Percentiles rank a stretch among this genome's conserved stretches.
These are phyloP conservation scores for Alectura lathami DNA, from an alignment of 2,113 vertebrate species.

Conservation along the genomic window DNA sequence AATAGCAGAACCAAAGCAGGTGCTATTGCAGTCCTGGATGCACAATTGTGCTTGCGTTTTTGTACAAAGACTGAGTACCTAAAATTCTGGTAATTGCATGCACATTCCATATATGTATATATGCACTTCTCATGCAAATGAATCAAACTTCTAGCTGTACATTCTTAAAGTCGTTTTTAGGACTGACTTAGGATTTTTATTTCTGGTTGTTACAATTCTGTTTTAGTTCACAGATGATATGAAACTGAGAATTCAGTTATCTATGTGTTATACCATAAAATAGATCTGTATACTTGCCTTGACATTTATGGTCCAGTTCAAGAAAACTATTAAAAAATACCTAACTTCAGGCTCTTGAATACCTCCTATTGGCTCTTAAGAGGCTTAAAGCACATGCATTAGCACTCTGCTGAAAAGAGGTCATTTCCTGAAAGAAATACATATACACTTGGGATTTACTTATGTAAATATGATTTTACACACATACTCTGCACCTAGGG, in stretches of 20 bases:
- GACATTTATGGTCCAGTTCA: not conserved
- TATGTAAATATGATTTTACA: conserved; percentile 59
- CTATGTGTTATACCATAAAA: not conserved
- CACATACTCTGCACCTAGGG: conserved; percentile 6
- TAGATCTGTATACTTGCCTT: not conserved
- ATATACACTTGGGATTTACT: conserved; percentile 32
- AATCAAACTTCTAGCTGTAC: not conserved
- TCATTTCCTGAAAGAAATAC: conserved; percentile 63
- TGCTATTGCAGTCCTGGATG: not conserved
- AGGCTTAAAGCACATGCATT: conserved; percentile 49
- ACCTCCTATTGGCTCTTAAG: conserved; percentile 21
- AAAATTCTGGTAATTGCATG: not conserved
- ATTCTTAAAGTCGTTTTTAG: not conserved
- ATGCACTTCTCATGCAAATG: not conserved
- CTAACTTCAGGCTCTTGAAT: conserved; percentile 1
- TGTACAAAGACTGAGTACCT: not conserved
- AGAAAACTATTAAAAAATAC: not conserved
- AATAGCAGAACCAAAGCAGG: not conserved
- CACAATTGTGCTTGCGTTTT: not conserved
- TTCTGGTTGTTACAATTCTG: not conserved
- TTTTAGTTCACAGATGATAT: not conserved
- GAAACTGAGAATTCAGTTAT: not conserved
- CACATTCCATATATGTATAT: not conserved
- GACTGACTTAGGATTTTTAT: not conserved
- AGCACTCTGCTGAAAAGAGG: conserved; percentile 51